Evolutionary conservation across 2,888 invertebrate species (phyloP).

Genomic region (Branchellion lobata): DNA sequence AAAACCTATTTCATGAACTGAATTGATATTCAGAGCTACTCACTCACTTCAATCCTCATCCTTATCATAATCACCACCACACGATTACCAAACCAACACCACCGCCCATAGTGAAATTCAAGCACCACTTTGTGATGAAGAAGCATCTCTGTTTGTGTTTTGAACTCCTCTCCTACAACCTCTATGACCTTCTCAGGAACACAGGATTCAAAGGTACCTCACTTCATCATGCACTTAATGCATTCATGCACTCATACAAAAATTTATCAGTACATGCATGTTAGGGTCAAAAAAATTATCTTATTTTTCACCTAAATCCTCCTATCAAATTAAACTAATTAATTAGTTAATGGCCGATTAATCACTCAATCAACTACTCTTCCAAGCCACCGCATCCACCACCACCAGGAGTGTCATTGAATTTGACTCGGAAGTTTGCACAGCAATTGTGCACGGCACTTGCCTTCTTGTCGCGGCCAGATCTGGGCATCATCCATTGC

Average conservation of each 20-base stretch:
- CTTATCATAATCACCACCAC: too few relatives aligned
- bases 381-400: background rate
- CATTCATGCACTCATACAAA: too few relatives aligned
- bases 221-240: too few relatives aligned
- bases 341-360: too few relatives aligned
- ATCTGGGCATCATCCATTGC: conserved; percentile 74
- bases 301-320: background rate
- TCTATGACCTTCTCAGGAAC: conserved; percentile 97
- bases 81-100: too few relatives aligned
- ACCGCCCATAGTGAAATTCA: conserved; percentile 77
- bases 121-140: conserved; percentile 99
- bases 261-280: too few relatives aligned
- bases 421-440: conserved; percentile 98
- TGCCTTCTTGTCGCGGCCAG: conserved; percentile 96
- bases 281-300: too few relatives aligned
- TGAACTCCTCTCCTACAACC: conserved; percentile 97
- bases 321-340: too few relatives aligned
- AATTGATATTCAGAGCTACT: conserved; percentile 8
- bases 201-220: conserved; percentile 87
- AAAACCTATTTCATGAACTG: too few relatives aligned
- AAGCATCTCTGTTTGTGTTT: conserved; percentile 98
- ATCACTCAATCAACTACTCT: too few relatives aligned
- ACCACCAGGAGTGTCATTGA: conserved; percentile 83
- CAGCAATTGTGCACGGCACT: conserved; percentile 98
- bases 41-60: background rate